Evolutionary conservation across 2,888 invertebrate genomes (phyloP).

Genomic region (Bugulina stolonifera): DNA sequence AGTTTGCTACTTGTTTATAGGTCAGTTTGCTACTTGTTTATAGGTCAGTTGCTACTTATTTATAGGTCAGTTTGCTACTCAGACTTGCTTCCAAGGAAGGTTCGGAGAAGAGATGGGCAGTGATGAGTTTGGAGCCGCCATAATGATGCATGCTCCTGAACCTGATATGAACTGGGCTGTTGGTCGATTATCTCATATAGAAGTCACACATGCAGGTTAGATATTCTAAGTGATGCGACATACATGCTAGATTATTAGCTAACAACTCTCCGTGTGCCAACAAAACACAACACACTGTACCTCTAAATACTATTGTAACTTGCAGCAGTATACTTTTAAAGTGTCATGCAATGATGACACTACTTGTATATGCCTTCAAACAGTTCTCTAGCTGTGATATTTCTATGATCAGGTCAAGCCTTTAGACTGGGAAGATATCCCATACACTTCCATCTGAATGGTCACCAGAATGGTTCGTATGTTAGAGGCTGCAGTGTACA

Average conservation of each 20-base stretch:
- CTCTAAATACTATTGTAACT: too few species aligned
- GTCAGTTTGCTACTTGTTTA: too few species aligned
- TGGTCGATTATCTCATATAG: conserved; percentile 23
- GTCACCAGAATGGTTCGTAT: conserved; percentile 19
- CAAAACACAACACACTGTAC: too few species aligned
- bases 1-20: too few species aligned
- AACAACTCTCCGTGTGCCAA: too few species aligned
- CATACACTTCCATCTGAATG: conserved; percentile 26
- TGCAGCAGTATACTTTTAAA: too few species aligned
- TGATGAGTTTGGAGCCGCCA: conserved; percentile 31
- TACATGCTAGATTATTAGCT: too few species aligned
- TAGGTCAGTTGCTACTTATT: too few species aligned
- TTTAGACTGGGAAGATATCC: conserved; percentile 26
- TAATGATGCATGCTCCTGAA: conserved; percentile 29
- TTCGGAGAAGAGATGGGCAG: conserved; percentile 31
- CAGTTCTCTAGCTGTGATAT: too few species aligned
- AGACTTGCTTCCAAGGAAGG: conserved; percentile 32
- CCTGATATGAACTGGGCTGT: conserved; percentile 19
- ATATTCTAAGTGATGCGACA: too few species aligned
- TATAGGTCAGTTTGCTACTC: conserved; percentile 30
- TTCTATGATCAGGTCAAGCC: conserved; percentile 8
- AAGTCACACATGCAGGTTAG: conserved; percentile 26
- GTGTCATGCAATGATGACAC: too few species aligned
- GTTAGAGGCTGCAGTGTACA: conserved; percentile 25
- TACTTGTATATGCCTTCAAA: too few species aligned